phyloP scores from a whole-genome alignment of 2,888 invertebrate genomes.

The Tetropium fuscum region DNA sequence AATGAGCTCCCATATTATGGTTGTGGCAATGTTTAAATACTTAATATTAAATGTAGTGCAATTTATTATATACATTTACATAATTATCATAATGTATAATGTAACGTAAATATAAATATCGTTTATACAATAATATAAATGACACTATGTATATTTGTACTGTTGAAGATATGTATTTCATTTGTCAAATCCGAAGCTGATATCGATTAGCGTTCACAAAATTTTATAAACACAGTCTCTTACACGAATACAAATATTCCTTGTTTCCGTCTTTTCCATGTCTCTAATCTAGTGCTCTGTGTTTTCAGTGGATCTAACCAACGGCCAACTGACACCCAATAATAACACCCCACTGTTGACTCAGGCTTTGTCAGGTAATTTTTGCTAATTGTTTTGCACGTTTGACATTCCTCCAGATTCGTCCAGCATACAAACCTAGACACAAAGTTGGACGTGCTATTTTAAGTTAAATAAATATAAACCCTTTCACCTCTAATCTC shows the following conservation, averaged over 20 bases:
- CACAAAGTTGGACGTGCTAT: background rate
- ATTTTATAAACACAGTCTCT: constrained; percentile 40
- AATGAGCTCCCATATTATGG: too few relatives aligned
- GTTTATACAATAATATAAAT: too few relatives aligned
- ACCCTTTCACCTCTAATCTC: too few relatives aligned
- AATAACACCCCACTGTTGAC: constrained; percentile 96
- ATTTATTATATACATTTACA: too few relatives aligned
- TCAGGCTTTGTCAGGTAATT: constrained; percentile 94
- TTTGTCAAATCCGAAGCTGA: constrained; percentile 21
- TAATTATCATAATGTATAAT: too few relatives aligned
- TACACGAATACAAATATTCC: constrained; percentile 49
- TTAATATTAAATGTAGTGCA: too few relatives aligned
- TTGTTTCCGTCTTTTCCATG: constrained; percentile 44
- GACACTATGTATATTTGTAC: too few relatives aligned
- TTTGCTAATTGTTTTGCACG: constrained; percentile 20
- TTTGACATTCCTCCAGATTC: background rate
- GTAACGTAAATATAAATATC: too few relatives aligned
- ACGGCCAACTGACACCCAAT: constrained; percentile 95
- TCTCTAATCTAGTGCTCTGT: constrained; percentile 61
- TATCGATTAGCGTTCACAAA: background rate
- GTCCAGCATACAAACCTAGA: background rate
- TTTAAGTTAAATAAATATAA: background rate
- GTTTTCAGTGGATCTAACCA: constrained; percentile 90
- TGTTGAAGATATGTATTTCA: too few relatives aligned
- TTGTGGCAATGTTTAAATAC: too few relatives aligned